Base-by-base conservation (phyloP, 2,888 invertebrate species). In the Netelia inedita region DNA sequence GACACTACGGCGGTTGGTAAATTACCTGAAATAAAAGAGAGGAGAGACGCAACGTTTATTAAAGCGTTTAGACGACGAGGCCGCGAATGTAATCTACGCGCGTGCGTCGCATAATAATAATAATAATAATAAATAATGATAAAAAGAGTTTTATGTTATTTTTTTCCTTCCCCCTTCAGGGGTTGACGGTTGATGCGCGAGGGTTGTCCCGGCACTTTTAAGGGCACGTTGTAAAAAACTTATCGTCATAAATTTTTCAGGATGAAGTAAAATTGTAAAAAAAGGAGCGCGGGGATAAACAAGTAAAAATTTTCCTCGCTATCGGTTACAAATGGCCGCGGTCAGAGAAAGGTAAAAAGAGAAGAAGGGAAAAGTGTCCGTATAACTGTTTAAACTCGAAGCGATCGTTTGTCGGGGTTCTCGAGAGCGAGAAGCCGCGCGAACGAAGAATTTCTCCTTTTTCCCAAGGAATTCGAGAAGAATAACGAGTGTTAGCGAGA, bases 21-120 rank as follows among this genome's bases (percentile, higher is more conserved):
- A 85, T 88, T 88, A 90, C 90, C 89, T 89, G 88, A 61, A 89
- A 90, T 87, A 88, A 73, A 84, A 88, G 85, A 80, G 53, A 23
- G 85, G 83, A 83, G 59, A 57, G 86, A 85, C 73, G 81, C 71
- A 68, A 79, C 85, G 81, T 85, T 85, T 79, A 85, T 85, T 82
- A 85, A 85, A 79, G 63, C 78, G 73, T 84, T 28, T 84, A 81
- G 78, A 74, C 50, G 78, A 63, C 68, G 76, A 55, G 63, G 61
- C 50, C 41, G 55, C n/a, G 81, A 79, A 73, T 76, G 81, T 84
- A 84, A 84, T 84, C 73, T 80, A 81, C 84, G 84, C 19, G 76
- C 61, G 73, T 69, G 84, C 9, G 50, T 78, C 71, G 81, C 76
- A 43, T 72, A 72, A 72, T 59, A n/a, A 68, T 0, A 59, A 35